Evolutionary conservation across 64 coral and sea anemone species (phyloP).

Genomic region (Porites lutea): DNA sequence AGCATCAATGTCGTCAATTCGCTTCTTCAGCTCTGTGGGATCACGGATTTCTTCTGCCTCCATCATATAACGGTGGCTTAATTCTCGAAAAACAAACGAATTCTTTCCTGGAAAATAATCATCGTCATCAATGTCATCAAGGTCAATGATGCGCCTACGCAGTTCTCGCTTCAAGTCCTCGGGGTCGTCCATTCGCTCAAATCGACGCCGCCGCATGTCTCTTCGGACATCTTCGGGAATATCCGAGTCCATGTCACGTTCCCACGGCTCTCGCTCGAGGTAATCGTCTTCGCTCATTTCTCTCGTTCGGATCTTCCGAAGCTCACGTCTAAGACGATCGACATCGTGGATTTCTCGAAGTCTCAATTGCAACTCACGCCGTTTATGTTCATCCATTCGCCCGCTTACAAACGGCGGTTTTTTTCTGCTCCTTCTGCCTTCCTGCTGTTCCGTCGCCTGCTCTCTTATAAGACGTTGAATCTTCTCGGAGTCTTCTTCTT

Average conservation of each 20-base stretch:
- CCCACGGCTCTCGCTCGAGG: conserved; percentile 61
- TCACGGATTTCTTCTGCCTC: conserved; percentile 71
- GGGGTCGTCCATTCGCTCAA: conserved; percentile 44
- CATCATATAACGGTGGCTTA: conserved; percentile 53
- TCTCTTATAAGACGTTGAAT: conserved; percentile 82
- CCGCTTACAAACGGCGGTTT: not conserved
- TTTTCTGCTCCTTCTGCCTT: not conserved
- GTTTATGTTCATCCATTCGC: conserved; percentile 42
- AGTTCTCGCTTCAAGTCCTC: conserved; percentile 77
- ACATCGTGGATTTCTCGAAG: conserved; percentile 61
- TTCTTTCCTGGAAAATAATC: conserved; percentile 14
- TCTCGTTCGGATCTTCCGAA: conserved; percentile 77
- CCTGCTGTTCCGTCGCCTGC: conserved; percentile 67
- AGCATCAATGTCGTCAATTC: conserved; percentile 79
- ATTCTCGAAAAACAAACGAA: conserved; percentile 54
- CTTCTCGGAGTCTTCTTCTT: conserved; percentile 66
- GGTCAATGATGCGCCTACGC: conserved; percentile 48
- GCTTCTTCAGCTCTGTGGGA: conserved; percentile 67
- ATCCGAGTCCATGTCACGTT: conserved; percentile 43
- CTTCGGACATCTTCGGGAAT: conserved; percentile 64
- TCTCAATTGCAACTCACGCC: conserved; percentile 59
- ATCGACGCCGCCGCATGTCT: conserved; percentile 59
- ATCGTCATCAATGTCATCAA: conserved; percentile 23
- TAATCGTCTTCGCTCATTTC: conserved; percentile 88
- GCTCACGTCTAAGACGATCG: conserved; percentile 66